A percentile compares a stretch with the other conserved stretches of the same genome.
phyloP scores from a whole-genome alignment of 2,113 vertebrate genomes.

The Chaetodon trifascialis region DNA sequence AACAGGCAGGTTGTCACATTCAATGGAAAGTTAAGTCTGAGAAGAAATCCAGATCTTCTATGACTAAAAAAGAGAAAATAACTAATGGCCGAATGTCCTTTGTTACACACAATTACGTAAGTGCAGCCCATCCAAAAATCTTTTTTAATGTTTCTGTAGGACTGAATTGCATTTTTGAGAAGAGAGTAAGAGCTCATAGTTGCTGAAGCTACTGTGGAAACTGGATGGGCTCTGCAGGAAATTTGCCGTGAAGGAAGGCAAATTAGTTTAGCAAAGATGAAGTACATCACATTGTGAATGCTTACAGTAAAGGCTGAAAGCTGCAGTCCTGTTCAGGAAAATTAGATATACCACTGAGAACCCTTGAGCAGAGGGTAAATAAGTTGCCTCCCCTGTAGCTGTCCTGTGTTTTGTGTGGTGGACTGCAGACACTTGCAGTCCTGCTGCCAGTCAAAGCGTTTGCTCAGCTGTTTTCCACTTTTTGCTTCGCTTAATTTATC shows the following conservation, averaged over 20 bases:
- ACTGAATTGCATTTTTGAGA: conserved; percentile 5
- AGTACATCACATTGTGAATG: conserved; percentile 28
- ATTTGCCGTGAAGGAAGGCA: conserved; percentile 18
- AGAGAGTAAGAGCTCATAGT: background rate
- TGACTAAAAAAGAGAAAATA: background rate
- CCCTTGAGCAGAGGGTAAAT: conserved; percentile 18
- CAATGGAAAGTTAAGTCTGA: background rate
- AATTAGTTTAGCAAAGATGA: conserved; percentile 48
- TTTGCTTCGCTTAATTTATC: background rate
- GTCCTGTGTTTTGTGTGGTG: background rate
- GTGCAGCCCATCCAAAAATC: background rate
- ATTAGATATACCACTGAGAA: conserved; percentile 29
- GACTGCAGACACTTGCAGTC: background rate
- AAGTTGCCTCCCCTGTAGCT: conserved; percentile 15
- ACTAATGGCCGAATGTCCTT: background rate
- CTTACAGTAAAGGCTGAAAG: conserved; percentile 24
- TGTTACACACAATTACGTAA: conserved; percentile 8
- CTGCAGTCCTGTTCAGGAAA: conserved; percentile 30
- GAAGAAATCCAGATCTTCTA: background rate
- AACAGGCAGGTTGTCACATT: background rate
- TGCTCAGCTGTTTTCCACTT: background rate
- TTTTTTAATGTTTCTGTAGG: background rate
- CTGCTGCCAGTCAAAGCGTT: conserved; percentile 14
- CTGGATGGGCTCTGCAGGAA: conserved; percentile 5
- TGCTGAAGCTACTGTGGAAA: background rate